Percentiles rank a stretch among this genome's conserved stretches.
These are phyloP conservation scores for Coelopa pilipes DNA, from an alignment of 2,888 invertebrate species.

Conservation along the genomic window DNA sequence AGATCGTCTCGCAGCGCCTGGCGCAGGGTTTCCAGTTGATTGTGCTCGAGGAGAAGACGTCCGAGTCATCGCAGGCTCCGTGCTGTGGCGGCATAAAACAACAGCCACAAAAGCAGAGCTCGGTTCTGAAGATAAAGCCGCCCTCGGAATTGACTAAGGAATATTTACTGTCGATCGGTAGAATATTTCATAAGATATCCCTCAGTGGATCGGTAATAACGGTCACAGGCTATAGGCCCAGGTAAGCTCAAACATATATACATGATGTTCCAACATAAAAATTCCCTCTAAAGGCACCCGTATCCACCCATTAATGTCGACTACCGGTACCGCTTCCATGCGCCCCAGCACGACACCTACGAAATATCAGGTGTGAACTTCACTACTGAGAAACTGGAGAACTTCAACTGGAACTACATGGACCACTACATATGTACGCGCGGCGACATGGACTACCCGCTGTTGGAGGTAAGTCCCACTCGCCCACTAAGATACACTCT, in stretches of 20 bases:
- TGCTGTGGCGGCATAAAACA: slow-evolving; percentile 59
- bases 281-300: slow-evolving; percentile 76
- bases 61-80: slow-evolving; percentile 50
- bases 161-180: slow-evolving; percentile 90
- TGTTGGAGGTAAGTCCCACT: slow-evolving; percentile 77
- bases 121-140: slow-evolving; percentile 62
- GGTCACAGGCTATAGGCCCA: slow-evolving; percentile 93
- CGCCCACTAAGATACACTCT: background rate
- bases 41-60: slow-evolving; percentile 68
- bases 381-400: slow-evolving; percentile 93
- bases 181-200: slow-evolving; percentile 93
- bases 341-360: slow-evolving; percentile 91
- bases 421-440: slow-evolving; percentile 96
- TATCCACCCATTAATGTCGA: slow-evolving; percentile 93
- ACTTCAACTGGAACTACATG: slow-evolving; percentile 97
- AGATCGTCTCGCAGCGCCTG: slow-evolving; percentile 95
- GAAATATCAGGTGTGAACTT: slow-evolving; percentile 96
- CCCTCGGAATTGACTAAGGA: slow-evolving; percentile 73
- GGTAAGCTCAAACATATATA: slow-evolving; percentile 68
- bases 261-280: background rate
- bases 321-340: slow-evolving; percentile 91
- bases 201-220: slow-evolving; percentile 89
- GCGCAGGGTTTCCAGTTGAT: slow-evolving; percentile 93
- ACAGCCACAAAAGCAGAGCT: slow-evolving; percentile 49
- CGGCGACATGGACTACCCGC: slow-evolving; percentile 89